phyloP scores from a whole-genome alignment of 2,113 vertebrate species.

The Seriola aureovittata region DNA sequence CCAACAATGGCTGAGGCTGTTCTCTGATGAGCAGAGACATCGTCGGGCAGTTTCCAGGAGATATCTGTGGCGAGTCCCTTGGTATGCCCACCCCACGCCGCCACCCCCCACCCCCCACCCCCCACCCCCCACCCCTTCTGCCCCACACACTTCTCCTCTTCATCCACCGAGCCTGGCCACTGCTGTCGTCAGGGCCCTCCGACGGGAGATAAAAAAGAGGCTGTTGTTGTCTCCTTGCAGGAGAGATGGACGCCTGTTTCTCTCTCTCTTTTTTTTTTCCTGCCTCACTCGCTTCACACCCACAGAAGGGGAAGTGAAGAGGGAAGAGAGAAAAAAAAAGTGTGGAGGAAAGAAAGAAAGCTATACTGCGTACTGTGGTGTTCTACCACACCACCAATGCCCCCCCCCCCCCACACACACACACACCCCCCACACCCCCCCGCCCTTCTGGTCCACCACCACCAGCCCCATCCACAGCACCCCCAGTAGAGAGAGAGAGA shows the following conservation, averaged over 20 bases:
- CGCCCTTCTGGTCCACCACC: constrained; percentile 30
- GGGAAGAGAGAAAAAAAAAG: constrained; percentile 29
- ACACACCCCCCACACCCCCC: neutral
- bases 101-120: constrained; percentile 1
- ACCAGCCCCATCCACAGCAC: constrained; percentile 63
- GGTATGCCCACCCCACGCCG: constrained; percentile 62
- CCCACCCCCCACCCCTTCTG: constrained; percentile 4
- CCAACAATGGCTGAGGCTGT: constrained; percentile 84
- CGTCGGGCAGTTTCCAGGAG: constrained; percentile 83
- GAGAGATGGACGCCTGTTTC: constrained; percentile 81
- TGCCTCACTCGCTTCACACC: constrained; percentile 71
- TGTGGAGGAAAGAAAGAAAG: constrained; percentile 60
- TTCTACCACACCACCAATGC: constrained; percentile 71
- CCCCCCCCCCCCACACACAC: constrained; percentile 21
- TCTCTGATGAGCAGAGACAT: constrained; percentile 83
- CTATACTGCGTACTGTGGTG: constrained; percentile 67
- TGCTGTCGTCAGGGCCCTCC: constrained; percentile 78
- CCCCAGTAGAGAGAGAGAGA: constrained; percentile 74
- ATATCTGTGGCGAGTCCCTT: constrained; percentile 81
- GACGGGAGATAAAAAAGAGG: constrained; percentile 81
- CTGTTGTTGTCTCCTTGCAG: constrained; percentile 81
- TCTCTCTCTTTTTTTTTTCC: constrained; percentile 29
- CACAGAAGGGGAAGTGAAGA: constrained; percentile 68
- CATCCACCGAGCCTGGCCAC: constrained; percentile 76
- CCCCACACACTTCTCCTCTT: constrained; percentile 71